phyloP scores from a whole-genome alignment of 2,113 vertebrate genomes.

The Vulpes lagopus region DNA sequence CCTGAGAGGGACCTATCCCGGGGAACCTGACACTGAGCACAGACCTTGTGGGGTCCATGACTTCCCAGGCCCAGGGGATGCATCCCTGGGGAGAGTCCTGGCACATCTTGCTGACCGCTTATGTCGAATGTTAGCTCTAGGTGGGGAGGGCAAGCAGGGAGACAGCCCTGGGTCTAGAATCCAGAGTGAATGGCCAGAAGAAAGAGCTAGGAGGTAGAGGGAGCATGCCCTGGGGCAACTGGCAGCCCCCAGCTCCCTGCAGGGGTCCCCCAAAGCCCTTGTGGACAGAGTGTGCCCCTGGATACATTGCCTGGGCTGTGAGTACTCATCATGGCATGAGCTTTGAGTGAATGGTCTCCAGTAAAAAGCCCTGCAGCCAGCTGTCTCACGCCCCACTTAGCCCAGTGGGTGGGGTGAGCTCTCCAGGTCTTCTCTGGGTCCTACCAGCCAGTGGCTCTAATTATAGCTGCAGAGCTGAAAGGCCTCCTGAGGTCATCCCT shows the following conservation, averaged over 20 bases:
- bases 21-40: fast-evolving
- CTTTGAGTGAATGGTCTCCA: background rate
- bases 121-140: background rate
- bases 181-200: background rate
- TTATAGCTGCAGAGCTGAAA: background rate
- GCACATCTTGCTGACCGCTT: fast-evolving
- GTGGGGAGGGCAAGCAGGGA: background rate
- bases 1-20: fast-evolving
- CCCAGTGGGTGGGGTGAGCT: fast-evolving
- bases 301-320: background rate
- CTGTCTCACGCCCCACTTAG: fast-evolving
- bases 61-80: fast-evolving
- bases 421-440: background rate
- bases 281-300: fast-evolving
- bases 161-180: fast-evolving
- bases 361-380: fast-evolving
- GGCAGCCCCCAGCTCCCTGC: fast-evolving
- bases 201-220: too few relatives aligned
- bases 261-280: background rate
- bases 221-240: fast-evolving
- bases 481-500: background rate
- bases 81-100: background rate
- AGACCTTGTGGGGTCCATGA: fast-evolving
- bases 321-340: background rate
- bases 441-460: background rate